Percentiles rank a stretch among this genome's conserved stretches.
phyloP scores from a whole-genome alignment of 2,797 vertebrate species.

The Eutrigla gurnardus region DNA sequence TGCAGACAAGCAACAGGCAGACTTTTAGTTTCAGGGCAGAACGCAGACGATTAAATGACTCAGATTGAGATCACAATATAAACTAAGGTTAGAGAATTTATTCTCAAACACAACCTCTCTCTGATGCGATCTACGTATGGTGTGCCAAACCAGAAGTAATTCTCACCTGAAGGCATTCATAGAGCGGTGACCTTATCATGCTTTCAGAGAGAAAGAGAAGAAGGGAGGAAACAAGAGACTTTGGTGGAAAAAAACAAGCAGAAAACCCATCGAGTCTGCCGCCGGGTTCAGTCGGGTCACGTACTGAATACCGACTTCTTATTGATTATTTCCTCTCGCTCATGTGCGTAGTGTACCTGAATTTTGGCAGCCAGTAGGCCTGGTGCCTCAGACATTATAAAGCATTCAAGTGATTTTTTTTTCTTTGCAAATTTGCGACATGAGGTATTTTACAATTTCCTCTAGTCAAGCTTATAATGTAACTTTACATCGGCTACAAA shows the following conservation, averaged over 20 bases:
- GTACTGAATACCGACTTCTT: not conserved
- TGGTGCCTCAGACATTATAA: not conserved
- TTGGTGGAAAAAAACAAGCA: constrained; percentile 41
- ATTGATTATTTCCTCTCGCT: constrained; percentile 13
- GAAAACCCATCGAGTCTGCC: not conserved
- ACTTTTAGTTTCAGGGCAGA: constrained; percentile 12
- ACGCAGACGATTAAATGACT: constrained; percentile 1
- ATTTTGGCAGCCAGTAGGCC: not conserved
- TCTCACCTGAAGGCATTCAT: constrained; percentile 11
- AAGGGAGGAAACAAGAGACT: constrained; percentile 15
- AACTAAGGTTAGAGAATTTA: constrained; percentile 11
- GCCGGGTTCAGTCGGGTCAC: constrained; percentile 13
- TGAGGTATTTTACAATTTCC: too few species aligned
- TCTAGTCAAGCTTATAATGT: not conserved
- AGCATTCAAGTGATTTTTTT: not conserved
- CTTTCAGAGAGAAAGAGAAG: constrained; percentile 24
- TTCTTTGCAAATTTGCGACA: not conserved
- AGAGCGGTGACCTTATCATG: constrained; percentile 16
- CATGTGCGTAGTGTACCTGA: not conserved
- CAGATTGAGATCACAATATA: constrained; percentile 37
- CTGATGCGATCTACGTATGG: constrained; percentile 7
- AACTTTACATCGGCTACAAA: not conserved
- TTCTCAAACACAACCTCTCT: constrained; percentile 10
- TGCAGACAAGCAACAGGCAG: constrained; percentile 4
- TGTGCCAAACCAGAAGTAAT: constrained; percentile 23